These are phyloP conservation scores for Perizoma affinitatum DNA, from an alignment of 2,888 invertebrate species.

Conservation along the genomic window DNA sequence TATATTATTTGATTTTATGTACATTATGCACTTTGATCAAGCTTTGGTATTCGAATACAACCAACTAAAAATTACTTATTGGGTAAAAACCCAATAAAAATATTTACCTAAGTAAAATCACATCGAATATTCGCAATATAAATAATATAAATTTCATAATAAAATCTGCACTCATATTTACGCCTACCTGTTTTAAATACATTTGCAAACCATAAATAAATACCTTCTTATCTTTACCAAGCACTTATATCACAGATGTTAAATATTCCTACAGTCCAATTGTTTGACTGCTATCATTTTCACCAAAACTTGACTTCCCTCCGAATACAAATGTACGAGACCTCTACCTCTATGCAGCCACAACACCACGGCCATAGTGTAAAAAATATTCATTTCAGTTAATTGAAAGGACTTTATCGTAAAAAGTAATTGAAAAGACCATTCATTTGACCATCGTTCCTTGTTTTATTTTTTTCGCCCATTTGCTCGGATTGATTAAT, in stretches of 20 bases:
- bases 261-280: constrained; percentile 21
- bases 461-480: too few species aligned
- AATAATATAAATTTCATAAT: constrained; percentile 1
- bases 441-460: too few species aligned
- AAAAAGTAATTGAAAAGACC: too few species aligned
- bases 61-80: constrained; percentile 21
- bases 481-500: too few species aligned
- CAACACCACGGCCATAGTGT: too few species aligned
- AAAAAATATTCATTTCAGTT: too few species aligned
- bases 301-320: neutral
- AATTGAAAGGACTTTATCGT: too few species aligned
- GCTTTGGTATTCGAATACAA: constrained; percentile 37
- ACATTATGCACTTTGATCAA: constrained; percentile 15
- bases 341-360: too few species aligned
- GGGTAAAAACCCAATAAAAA: neutral
- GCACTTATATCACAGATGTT: constrained; percentile 54
- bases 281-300: neutral
- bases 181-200: too few species aligned
- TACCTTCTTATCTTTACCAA: constrained; percentile 23
- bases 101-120: too few species aligned
- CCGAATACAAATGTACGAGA: too few species aligned
- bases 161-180: neutral
- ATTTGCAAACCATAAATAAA: too few species aligned
- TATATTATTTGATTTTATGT: neutral
- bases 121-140: neutral